Evolutionary conservation across 2,888 invertebrate genomes (phyloP).

Genomic region (Eupithecia dodoneata): DNA sequence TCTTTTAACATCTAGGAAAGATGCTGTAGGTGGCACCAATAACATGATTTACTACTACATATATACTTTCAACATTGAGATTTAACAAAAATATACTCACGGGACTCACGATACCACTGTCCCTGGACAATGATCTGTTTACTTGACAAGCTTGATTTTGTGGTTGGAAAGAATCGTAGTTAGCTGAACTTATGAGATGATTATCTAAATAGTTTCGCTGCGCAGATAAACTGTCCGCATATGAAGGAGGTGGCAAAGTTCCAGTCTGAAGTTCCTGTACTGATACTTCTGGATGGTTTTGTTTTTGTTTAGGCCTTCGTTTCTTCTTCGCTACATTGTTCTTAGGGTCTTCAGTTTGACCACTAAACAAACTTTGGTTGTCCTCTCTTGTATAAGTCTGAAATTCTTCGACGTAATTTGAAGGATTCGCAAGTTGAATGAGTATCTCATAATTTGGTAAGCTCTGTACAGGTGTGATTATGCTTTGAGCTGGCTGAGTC

Average conservation of each 20-base stretch:
- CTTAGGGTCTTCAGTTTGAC: not conserved
- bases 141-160: conserved; percentile 18
- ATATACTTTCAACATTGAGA: not conserved
- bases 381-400: conserved; percentile 5
- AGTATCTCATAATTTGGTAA: not conserved
- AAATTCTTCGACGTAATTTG: conserved; percentile 13
- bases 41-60: not conserved
- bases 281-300: not conserved
- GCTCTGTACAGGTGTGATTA: conserved; percentile 3
- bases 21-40: not conserved
- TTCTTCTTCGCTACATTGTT: not conserved
- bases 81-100: conserved; percentile 15
- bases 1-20: not conserved
- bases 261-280: not conserved
- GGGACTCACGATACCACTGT: conserved; percentile 57
- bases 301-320: not conserved
- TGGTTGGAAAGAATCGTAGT: conserved; percentile 7
- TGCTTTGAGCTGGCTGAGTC: conserved; percentile 2
- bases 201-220: conserved; percentile 10
- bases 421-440: not conserved
- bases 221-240: not conserved
- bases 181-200: conserved; percentile 3
- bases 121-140: conserved; percentile 53
- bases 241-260: not conserved
- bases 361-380: not conserved